A percentile compares a stretch with the other conserved stretches of the same genome.
Conservation (phyloP, 2,888 invertebrate genomes). For the Spilarctia lutea region DNA sequence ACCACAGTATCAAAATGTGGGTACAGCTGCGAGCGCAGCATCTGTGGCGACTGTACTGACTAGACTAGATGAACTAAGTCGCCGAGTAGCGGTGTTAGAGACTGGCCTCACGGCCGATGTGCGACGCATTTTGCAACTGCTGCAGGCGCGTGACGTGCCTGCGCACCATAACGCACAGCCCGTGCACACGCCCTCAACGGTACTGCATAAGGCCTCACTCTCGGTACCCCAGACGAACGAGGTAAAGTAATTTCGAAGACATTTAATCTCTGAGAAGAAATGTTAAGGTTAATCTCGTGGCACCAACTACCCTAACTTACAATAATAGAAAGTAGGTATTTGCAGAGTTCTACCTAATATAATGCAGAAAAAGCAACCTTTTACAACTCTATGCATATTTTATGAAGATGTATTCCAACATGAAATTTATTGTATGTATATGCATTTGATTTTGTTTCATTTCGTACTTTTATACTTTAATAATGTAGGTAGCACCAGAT, state of each 20-base stretch:
- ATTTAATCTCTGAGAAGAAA: neutral
- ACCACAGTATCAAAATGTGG: constrained; percentile 83
- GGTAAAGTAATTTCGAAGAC: constrained; percentile 48
- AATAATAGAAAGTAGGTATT: neutral
- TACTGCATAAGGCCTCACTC: constrained; percentile 76
- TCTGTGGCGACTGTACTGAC: constrained; percentile 86
- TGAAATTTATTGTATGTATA: neutral
- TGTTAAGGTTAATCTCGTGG: neutral
- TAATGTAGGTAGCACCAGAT: neutral
- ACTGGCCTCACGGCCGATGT: constrained; percentile 91
- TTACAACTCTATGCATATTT: neutral
- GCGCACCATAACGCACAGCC: constrained; percentile 64
- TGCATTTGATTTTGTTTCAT: neutral
- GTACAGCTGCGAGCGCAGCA: constrained; percentile 71
- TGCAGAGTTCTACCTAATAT: neutral
- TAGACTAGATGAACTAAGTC: constrained; percentile 90
- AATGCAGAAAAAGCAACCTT: neutral
- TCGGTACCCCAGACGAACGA: constrained; percentile 79
- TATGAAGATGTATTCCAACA: neutral
- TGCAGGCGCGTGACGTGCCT: constrained; percentile 82
- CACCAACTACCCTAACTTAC: neutral
- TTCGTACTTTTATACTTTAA: neutral
- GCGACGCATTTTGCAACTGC: constrained; percentile 89
- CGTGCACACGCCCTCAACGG: constrained; percentile 76
- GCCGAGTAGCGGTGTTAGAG: constrained; percentile 90